A percentile compares a stretch with the other conserved stretches of the same genome.
phyloP scores from a whole-genome alignment of 2,888 invertebrate genomes.

The Notocelia uddmanniana region DNA sequence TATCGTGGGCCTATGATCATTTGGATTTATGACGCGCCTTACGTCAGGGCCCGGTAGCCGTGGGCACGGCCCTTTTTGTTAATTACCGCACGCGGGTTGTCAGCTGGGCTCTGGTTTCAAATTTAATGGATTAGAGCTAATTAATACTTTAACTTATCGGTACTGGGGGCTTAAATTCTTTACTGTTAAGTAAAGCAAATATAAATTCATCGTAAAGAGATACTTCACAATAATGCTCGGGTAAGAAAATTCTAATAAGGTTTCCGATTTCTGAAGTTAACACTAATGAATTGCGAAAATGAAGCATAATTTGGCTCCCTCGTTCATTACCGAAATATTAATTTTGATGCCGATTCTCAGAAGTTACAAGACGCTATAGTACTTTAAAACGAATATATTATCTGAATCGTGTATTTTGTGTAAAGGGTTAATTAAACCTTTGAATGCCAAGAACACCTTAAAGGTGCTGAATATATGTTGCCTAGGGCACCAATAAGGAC shows the following conservation, averaged over 20 bases:
- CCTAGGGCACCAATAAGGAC: too few species aligned
- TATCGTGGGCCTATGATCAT: slow-evolving; percentile 69
- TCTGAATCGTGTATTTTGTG: neutral
- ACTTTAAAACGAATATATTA: neutral
- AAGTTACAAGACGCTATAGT: neutral
- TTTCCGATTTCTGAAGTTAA: slow-evolving; percentile 29
- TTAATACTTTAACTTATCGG: slow-evolving; percentile 56
- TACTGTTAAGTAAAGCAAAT: slow-evolving; percentile 64
- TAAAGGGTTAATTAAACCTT: too few species aligned
- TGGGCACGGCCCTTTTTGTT: slow-evolving; percentile 63
- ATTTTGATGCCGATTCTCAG: neutral
- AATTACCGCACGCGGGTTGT: slow-evolving; percentile 61
- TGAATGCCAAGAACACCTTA: too few species aligned
- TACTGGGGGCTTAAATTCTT: slow-evolving; percentile 58
- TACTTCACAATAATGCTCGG: slow-evolving; percentile 43
- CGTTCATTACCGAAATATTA: slow-evolving; percentile 3
- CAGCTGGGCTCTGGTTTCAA: slow-evolving; percentile 60
- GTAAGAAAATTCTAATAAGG: slow-evolving; percentile 22
- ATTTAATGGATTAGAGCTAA: slow-evolving; percentile 66
- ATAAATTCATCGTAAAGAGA: slow-evolving; percentile 56
- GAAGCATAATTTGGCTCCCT: neutral
- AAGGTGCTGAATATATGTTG: too few species aligned
- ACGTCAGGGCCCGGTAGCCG: slow-evolving; percentile 45
- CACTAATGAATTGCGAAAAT: slow-evolving; percentile 2
- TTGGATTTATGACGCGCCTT: slow-evolving; percentile 60